Percentiles rank a stretch among this genome's conserved stretches.
Evolutionary conservation across 2,888 invertebrate genomes (phyloP).

Genomic region (Carpatolechia fugitivella): DNA sequence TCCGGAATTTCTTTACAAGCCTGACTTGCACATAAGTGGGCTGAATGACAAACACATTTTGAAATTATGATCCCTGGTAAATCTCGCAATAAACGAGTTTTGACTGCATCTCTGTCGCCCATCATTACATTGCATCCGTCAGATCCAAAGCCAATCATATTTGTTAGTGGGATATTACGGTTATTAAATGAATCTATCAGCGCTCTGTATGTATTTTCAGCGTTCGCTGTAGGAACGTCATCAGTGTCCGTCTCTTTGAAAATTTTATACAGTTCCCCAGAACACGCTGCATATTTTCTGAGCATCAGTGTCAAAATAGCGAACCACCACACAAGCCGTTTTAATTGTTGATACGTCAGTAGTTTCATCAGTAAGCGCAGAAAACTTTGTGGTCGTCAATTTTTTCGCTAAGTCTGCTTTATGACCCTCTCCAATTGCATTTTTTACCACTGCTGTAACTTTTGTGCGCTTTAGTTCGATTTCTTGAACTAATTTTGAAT

Average conservation of each 20-base stretch:
- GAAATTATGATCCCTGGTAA: constrained; percentile 31
- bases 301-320: constrained; percentile 27
- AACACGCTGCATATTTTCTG: constrained; percentile 22
- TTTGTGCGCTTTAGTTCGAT: constrained; percentile 29
- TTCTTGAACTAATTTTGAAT: constrained; percentile 30
- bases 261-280: constrained; percentile 21
- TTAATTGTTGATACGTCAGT: constrained; percentile 34
- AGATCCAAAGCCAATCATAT: constrained; percentile 38
- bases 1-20: constrained; percentile 8
- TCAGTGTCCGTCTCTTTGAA: constrained; percentile 14
- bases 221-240: constrained; percentile 11
- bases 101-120: constrained; percentile 33
- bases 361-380: constrained; percentile 33
- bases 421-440: constrained; percentile 29
- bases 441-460: constrained; percentile 26
- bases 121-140: constrained; percentile 40
- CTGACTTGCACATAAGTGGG: constrained; percentile 31
- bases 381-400: constrained; percentile 28
- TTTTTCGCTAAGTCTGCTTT: constrained; percentile 28
- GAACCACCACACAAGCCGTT: constrained; percentile 30
- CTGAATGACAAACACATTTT: no score
- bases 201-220: constrained; percentile 18
- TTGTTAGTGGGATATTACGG: constrained; percentile 27
- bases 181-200: constrained; percentile 20
- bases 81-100: no score